Percentiles rank a stretch among this genome's conserved stretches.
Conservation (phyloP, 1,140 invertebrate species). For the Leptonema lineaticorne region DNA sequence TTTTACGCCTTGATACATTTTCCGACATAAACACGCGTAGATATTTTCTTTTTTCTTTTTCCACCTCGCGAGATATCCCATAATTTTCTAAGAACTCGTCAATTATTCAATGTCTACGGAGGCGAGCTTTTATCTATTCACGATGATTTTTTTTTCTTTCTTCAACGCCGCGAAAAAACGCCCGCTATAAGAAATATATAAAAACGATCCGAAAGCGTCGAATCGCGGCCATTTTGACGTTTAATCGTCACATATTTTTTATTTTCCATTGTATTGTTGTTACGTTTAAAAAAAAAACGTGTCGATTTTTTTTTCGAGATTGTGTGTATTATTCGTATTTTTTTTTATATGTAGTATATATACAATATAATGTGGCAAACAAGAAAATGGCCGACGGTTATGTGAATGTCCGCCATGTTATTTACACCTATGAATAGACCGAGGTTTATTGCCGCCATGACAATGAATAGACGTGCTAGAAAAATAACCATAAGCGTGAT, state of each 20-base stretch:
- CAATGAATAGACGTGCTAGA: conserved; percentile 27
- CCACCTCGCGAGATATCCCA: conserved; percentile 5
- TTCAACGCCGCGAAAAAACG: conserved; percentile 10
- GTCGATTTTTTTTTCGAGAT: too few relatives aligned
- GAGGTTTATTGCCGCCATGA: conserved; percentile 20
- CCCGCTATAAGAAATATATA: not conserved
- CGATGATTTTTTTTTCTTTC: conserved; percentile 18
- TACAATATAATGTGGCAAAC: not conserved
- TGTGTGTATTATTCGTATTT: too few relatives aligned
- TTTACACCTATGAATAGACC: conserved; percentile 26
- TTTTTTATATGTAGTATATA: not conserved
- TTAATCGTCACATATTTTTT: too few relatives aligned
- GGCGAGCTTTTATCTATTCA: not conserved
- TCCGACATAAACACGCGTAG: not conserved
- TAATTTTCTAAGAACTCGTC: conserved; percentile 26
- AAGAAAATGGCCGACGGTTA: conserved; percentile 23
- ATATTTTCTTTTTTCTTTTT: conserved; percentile 19
- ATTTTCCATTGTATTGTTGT: too few relatives aligned
- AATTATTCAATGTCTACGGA: conserved; percentile 23
- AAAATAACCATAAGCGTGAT: too few relatives aligned
- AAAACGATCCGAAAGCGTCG: too few relatives aligned
- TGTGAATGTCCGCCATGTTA: conserved; percentile 9
- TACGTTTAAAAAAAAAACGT: too few relatives aligned
- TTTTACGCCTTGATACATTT: conserved; percentile 17
- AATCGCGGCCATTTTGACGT: too few relatives aligned